These are phyloP conservation scores for Camptogramma bilineatum DNA, from an alignment of 2,888 invertebrate species.

Conservation along the genomic window DNA sequence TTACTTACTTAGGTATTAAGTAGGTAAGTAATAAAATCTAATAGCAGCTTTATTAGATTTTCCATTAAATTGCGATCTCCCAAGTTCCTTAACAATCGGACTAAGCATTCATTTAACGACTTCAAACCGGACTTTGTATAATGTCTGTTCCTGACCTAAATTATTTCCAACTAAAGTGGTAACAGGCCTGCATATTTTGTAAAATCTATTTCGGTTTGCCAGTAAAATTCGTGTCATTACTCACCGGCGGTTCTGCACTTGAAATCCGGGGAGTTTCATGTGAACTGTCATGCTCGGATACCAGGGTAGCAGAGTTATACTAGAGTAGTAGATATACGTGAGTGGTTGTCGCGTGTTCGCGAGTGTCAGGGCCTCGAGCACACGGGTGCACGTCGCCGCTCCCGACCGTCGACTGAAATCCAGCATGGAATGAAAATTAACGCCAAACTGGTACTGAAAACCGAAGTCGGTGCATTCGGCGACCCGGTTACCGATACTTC, in stretches of 20 bases:
- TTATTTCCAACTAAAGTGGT: constrained; percentile 28
- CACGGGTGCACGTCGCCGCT: constrained; percentile 37
- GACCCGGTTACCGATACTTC: constrained; percentile 37
- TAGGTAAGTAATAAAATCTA: background rate
- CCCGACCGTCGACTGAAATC: constrained; percentile 36
- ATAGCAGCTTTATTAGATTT: background rate
- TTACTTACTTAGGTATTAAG: background rate
- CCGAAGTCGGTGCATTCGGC: constrained; percentile 35
- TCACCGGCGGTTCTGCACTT: constrained; percentile 55
- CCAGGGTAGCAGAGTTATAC: constrained; percentile 24
- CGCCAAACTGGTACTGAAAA: constrained; percentile 30
- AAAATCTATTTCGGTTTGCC: constrained; percentile 39
- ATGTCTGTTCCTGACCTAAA: constrained; percentile 32
- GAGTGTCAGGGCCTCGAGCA: constrained; percentile 10
- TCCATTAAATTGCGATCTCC: constrained; percentile 12
- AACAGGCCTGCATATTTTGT: constrained; percentile 33
- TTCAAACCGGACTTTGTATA: constrained; percentile 14
- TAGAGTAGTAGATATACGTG: constrained; percentile 16
- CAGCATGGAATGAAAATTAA: constrained; percentile 25
- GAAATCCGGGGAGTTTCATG: constrained; percentile 32
- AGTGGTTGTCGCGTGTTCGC: constrained; percentile 23
- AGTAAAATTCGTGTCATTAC: constrained; percentile 49
- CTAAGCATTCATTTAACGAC: constrained; percentile 25
- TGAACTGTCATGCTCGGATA: constrained; percentile 33
- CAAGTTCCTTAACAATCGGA: constrained; percentile 26